Base-by-base conservation (phyloP, 2,113 vertebrate genomes). In the Grammomys dolichurus region DNA sequence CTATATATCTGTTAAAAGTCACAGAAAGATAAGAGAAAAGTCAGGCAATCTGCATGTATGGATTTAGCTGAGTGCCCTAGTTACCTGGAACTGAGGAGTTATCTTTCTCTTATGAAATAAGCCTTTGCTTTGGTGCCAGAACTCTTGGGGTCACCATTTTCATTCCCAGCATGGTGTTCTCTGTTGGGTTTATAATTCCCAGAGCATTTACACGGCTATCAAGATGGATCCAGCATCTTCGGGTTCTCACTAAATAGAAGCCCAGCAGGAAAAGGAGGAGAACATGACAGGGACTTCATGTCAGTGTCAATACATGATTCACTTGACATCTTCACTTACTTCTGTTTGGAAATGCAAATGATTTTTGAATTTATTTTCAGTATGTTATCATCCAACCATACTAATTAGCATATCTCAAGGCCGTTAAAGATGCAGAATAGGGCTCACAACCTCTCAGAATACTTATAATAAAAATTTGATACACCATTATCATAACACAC, bases 341-440 rank as follows among this genome's bases (percentile, higher is more conserved):
- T 93, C 12, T 82, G 20, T 91, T 95, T 84, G 80, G 69, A 94
- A 87, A 73, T 94, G 40, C 26, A 93, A 95, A 96, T 73, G 58
- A 91, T 77, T 46, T 95, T 76, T 76, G 81, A 94, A 93, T 43
- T 67, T 96, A 87, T 92, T 90, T 65, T 89, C 92, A 97, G 63
- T 70, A 56, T 12, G 94, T 96, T 82, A 90, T n/a, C 56, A 96
- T 56, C 16, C 54, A 90, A 90, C 14, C 94, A 60, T 75, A 7
- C 16, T 90, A 90, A 97, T 95, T 84, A 91, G 63, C 56, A 91
- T 89, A 77, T 24, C 73, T 88, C 87, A 95, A 90, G 70, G 63
- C 2, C 81, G 92, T 54, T 92, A 80, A 92, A 89, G 31, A 94
- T 90, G 36, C 63, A 94, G 24, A 90, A 87, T 51, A 88, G 28